phyloP scores from a whole-genome alignment of 2,113 vertebrate genomes.

The Sorex araneus region DNA sequence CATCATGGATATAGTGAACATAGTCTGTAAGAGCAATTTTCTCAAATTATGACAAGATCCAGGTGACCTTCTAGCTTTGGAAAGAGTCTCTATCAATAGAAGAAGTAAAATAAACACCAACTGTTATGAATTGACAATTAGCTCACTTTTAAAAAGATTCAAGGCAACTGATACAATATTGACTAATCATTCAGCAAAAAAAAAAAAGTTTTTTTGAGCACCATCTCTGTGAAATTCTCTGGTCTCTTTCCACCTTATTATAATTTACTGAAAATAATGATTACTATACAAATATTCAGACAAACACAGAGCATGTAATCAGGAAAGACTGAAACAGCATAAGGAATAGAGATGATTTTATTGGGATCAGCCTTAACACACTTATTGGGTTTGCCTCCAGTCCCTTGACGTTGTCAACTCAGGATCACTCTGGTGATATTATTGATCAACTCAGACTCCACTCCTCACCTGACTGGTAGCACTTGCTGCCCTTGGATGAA shows the following conservation, averaged over 20 bases:
- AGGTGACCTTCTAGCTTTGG: not conserved
- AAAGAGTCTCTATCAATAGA: not conserved
- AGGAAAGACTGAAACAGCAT: not conserved
- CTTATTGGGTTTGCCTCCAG: not conserved
- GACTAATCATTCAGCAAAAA: not conserved
- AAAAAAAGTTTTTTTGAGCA: not conserved
- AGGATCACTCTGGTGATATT: not conserved
- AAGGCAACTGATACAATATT: not conserved
- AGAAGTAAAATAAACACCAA: not conserved
- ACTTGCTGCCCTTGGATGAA: not conserved
- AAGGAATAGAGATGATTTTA: rapidly evolving
- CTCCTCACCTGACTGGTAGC: not conserved
- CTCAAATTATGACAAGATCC: not conserved
- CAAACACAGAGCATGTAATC: not conserved
- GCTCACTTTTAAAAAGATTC: not conserved
- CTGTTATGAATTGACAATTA: not conserved
- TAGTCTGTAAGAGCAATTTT: not conserved
- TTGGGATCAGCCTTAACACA: too few species aligned
- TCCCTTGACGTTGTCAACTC: not conserved
- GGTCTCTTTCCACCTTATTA: not conserved
- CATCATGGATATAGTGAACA: not conserved
- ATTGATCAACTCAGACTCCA: not conserved
- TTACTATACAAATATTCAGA: not conserved
- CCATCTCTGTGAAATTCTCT: rapidly evolving
- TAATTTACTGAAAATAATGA: conserved; percentile 15